phyloP scores from a whole-genome alignment of 2,113 vertebrate genomes.

The Saguinus imperator region DNA sequence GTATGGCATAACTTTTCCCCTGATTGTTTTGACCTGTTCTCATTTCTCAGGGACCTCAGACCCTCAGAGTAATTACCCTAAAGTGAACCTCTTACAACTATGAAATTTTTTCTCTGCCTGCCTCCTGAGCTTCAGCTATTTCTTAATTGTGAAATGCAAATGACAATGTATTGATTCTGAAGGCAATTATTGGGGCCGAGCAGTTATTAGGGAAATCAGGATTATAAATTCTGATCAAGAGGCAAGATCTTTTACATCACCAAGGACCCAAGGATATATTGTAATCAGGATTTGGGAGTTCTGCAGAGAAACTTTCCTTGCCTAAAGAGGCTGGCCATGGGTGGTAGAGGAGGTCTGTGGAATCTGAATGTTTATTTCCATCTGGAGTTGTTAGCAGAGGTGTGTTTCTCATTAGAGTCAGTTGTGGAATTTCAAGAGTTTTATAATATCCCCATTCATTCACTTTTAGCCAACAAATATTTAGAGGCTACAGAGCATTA shows the following conservation, averaged over 20 bases:
- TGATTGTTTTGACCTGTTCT: neutral
- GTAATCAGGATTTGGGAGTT: neutral
- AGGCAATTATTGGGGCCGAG: neutral
- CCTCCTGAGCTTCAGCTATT: conserved; percentile 15
- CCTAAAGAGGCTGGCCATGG: neutral
- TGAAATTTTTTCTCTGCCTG: neutral
- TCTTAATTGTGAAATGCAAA: conserved; percentile 32
- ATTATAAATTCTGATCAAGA: neutral
- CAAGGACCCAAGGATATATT: neutral
- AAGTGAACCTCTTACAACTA: neutral
- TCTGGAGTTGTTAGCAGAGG: neutral
- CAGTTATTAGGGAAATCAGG: neutral
- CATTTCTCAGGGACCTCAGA: neutral
- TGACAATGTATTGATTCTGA: neutral
- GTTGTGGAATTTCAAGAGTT: neutral
- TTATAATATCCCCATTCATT: conserved; percentile 25
- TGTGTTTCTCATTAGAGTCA: conserved; percentile 27
- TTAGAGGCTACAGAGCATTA: neutral
- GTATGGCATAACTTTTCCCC: neutral
- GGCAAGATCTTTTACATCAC: neutral
- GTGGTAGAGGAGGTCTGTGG: neutral
- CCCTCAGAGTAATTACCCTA: neutral
- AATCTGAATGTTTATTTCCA: neutral
- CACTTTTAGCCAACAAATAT: conserved; percentile 8
- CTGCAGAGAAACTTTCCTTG: neutral